phyloP scores from a whole-genome alignment of 2,888 invertebrate genomes.

The Baccha elongata region DNA sequence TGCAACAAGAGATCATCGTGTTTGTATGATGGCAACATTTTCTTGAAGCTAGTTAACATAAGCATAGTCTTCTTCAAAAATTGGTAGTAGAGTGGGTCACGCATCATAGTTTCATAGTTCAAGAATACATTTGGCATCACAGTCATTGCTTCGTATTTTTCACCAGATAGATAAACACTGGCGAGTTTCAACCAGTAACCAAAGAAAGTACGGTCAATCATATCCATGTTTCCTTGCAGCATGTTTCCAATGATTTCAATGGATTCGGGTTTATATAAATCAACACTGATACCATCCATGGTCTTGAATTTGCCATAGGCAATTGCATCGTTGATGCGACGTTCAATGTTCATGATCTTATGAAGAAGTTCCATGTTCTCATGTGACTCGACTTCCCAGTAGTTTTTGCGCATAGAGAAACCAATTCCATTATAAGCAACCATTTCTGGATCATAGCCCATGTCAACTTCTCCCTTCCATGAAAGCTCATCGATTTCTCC shows the following conservation, averaged over 20 bases:
- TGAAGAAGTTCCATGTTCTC: slow-evolving; percentile 77
- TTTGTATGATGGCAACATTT: slow-evolving; percentile 85
- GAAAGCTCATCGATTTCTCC: slow-evolving; percentile 85
- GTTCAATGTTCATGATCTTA: slow-evolving; percentile 80
- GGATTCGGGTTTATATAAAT: slow-evolving; percentile 85
- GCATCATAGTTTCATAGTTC: slow-evolving; percentile 86
- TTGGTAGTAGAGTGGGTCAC: slow-evolving; percentile 89
- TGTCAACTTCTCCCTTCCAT: slow-evolving; percentile 83
- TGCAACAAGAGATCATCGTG: slow-evolving; percentile 85
- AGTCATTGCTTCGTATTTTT: slow-evolving; percentile 74
- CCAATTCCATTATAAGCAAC: slow-evolving; percentile 85
- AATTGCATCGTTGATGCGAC: slow-evolving; percentile 83
- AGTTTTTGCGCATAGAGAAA: slow-evolving; percentile 84
- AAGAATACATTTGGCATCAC: slow-evolving; percentile 85
- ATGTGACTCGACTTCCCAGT: slow-evolving; percentile 77
- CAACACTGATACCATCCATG: slow-evolving; percentile 84
- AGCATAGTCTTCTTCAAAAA: slow-evolving; percentile 86
- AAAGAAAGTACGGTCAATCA: slow-evolving; percentile 78
- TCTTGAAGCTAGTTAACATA: slow-evolving; percentile 85
- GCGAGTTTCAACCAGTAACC: slow-evolving; percentile 77
- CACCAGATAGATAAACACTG: slow-evolving; percentile 78
- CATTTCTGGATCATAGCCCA: slow-evolving; percentile 85
- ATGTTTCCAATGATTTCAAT: slow-evolving; percentile 86
- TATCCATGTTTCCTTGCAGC: slow-evolving; percentile 84
- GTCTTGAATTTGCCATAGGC: slow-evolving; percentile 83